A percentile compares a stretch with the other conserved stretches of the same genome.
Conservation (phyloP, 2,113 vertebrate genomes). For the Engraulis encrasicolus region DNA sequence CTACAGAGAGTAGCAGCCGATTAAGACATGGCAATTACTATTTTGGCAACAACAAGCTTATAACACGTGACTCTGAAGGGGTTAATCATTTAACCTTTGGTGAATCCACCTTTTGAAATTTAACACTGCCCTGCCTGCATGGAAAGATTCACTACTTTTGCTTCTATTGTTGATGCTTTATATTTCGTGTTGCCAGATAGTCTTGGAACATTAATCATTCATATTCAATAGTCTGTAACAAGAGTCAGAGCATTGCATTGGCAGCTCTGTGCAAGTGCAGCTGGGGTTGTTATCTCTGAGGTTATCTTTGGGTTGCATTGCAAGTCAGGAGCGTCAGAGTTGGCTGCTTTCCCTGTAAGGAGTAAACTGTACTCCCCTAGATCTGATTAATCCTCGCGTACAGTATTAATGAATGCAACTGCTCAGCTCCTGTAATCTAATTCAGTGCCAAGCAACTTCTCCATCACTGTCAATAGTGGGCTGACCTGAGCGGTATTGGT, state of each 20-base stretch:
- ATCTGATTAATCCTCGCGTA: constrained; percentile 63
- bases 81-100: not conserved
- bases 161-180: not conserved
- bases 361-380: constrained; percentile 19
- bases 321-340: not conserved
- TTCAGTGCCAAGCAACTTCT: not conserved
- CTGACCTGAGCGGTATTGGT: not conserved
- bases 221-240: not conserved
- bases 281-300: not conserved
- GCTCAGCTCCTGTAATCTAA: not conserved
- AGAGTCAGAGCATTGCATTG: not conserved
- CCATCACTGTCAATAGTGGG: not conserved
- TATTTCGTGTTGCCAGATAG: not conserved
- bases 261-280: not conserved
- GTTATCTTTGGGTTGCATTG: not conserved
- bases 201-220: not conserved
- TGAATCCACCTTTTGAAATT: not conserved
- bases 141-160: not conserved
- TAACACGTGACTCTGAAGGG: too few relatives aligned
- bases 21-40: too few relatives aligned
- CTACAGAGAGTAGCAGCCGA: too few relatives aligned
- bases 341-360: not conserved
- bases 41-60: too few relatives aligned
- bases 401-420: not conserved
- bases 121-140: not conserved